phyloP scores from a whole-genome alignment of 2,888 invertebrate genomes.

The Drosophila hamatofila region DNA sequence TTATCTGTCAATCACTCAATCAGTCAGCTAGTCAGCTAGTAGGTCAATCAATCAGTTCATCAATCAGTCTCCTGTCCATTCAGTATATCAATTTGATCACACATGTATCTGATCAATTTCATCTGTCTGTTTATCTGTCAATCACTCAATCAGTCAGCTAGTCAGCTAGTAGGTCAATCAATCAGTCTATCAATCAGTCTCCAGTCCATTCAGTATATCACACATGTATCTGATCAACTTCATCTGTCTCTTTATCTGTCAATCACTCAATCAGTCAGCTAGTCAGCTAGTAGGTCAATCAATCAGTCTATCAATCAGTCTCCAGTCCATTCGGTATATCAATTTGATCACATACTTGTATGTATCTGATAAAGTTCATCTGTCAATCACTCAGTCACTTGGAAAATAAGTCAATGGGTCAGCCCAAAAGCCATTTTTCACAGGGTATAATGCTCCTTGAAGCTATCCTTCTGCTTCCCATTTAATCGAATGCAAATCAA shows the following conservation, averaged over 20 bases:
- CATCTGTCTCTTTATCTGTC: too few species aligned
- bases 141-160: neutral
- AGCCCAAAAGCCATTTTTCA: neutral
- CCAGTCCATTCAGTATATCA: neutral
- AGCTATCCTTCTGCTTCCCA: neutral
- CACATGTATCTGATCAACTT: neutral
- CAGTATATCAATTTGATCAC: too few species aligned
- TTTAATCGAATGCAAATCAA: slow-evolving; percentile 26
- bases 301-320: neutral
- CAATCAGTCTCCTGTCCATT: too few species aligned
- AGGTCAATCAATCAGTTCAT: too few species aligned
- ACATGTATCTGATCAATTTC: too few species aligned
- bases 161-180: too few species aligned
- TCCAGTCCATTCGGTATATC: neutral
- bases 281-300: too few species aligned
- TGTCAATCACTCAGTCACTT: neutral
- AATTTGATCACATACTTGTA: neutral
- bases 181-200: neutral
- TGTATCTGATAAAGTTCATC: neutral
- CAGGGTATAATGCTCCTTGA: neutral
- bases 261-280: neutral
- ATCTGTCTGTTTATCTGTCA: too few species aligned
- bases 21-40: too few species aligned
- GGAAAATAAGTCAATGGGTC: too few species aligned
- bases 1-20: too few species aligned